Evolutionary conservation across 2,113 vertebrate species (phyloP).

Genomic region (Mus pahari): DNA sequence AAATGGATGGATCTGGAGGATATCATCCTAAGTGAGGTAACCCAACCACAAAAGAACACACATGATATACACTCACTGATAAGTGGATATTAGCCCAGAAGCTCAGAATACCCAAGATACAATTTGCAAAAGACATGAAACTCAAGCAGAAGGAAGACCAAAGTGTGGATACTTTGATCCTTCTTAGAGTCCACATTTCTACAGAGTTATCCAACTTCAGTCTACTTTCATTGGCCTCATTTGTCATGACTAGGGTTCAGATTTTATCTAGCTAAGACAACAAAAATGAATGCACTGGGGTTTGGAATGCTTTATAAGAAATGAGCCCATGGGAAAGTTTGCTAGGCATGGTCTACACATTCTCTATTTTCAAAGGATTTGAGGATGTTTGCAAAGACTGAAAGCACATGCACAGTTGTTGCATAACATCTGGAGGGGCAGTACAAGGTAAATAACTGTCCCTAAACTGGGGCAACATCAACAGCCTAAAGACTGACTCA

Average conservation of each 20-base stretch:
- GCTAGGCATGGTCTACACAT: constrained; percentile 1
- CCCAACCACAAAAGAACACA: too few relatives aligned
- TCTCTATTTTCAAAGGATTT: background rate
- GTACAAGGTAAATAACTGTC: background rate
- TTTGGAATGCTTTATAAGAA: background rate
- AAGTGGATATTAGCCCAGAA: too few relatives aligned
- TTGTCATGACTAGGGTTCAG: background rate
- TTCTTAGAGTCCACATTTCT: background rate
- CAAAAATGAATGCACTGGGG: background rate
- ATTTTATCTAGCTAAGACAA: background rate
- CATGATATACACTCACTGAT: too few relatives aligned
- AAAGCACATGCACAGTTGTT: background rate
- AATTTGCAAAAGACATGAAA: too few relatives aligned
- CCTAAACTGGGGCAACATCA: background rate
- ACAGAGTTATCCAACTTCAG: background rate
- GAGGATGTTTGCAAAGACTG: background rate
- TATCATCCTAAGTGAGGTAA: too few relatives aligned
- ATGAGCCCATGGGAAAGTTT: background rate
- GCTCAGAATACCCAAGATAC: too few relatives aligned
- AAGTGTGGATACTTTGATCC: too few relatives aligned
- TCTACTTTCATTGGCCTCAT: background rate
- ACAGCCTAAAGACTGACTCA: background rate
- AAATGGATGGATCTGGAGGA: too few relatives aligned
- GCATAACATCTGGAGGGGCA: background rate
- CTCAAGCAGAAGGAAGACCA: too few relatives aligned